Conservation (phyloP, 1,140 invertebrate species). For the Brachionus calyciflorus region DNA sequence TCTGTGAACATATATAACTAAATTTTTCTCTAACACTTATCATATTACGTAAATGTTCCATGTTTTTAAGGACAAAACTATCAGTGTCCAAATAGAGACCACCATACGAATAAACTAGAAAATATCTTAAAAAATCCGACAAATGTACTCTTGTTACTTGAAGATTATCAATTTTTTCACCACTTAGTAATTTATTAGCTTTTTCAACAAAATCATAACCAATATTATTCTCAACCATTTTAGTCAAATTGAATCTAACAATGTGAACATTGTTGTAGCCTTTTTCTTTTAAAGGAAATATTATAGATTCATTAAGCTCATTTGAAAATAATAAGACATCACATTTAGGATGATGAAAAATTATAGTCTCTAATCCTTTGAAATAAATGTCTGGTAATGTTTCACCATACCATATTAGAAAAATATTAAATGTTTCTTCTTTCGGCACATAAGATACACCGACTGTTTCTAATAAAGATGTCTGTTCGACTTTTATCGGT, state of each 20-base stretch:
- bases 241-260: neutral
- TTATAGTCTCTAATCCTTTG: neutral
- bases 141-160: neutral
- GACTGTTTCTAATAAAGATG: too few species aligned
- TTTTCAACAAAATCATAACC: neutral
- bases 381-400: neutral
- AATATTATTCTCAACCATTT: neutral
- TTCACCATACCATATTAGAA: neutral
- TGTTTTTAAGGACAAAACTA: neutral
- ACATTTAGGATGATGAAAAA: neutral
- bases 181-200: constrained; percentile 6
- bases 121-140: neutral
- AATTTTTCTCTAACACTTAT: neutral
- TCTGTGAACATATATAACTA: neutral
- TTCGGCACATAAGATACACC: neutral
- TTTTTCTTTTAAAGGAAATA: neutral
- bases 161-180: neutral
- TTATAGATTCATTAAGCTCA: neutral
- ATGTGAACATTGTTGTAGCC: neutral
- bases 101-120: neutral
- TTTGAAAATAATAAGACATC: constrained; percentile 23
- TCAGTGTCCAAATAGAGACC: neutral
- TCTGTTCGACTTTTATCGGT: too few species aligned
- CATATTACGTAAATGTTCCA: neutral
- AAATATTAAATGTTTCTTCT: neutral